Evolutionary conservation across 1,140 invertebrate species (phyloP).

Genomic region (Leptinotarsa undecemlineata): DNA sequence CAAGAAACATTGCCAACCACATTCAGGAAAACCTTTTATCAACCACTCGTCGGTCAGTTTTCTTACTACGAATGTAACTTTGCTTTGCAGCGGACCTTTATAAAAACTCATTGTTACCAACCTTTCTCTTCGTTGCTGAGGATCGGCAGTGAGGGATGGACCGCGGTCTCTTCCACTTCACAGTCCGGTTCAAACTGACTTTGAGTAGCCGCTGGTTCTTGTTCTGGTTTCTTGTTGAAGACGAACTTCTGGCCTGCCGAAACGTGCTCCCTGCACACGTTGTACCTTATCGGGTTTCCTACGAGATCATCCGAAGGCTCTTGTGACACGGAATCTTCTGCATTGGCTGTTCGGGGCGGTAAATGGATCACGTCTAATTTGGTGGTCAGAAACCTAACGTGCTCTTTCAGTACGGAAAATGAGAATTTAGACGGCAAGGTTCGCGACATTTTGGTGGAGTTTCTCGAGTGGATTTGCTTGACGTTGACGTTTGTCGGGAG

Average conservation of each 20-base stretch:
- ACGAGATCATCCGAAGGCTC: conserved; percentile 15
- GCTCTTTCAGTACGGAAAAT: background rate
- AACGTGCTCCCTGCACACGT: conserved; percentile 35
- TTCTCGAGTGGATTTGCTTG: background rate
- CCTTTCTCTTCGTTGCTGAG: conserved; percentile 28
- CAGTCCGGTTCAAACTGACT: conserved; percentile 10
- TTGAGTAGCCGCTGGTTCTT: conserved; percentile 13
- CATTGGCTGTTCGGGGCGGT: background rate
- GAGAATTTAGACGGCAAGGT: background rate
- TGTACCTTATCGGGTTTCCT: conserved; percentile 34
- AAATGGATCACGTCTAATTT: conserved; percentile 33
- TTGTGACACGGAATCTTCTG: conserved; percentile 25
- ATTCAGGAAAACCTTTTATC: no score
- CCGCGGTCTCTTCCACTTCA: conserved; percentile 18
- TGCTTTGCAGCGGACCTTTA: no score
- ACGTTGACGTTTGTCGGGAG: background rate
- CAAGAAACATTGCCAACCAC: no score
- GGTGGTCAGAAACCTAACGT: conserved; percentile 6
- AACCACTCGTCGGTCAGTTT: no score
- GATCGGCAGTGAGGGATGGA: conserved; percentile 24
- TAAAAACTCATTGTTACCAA: background rate
- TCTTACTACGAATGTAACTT: no score
- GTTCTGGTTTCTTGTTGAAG: conserved; percentile 23
- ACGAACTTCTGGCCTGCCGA: conserved; percentile 29
- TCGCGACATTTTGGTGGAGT: background rate